These are phyloP conservation scores for Sebastes fasciatus DNA, from an alignment of 2,113 vertebrate genomes.

Conservation along the genomic window DNA sequence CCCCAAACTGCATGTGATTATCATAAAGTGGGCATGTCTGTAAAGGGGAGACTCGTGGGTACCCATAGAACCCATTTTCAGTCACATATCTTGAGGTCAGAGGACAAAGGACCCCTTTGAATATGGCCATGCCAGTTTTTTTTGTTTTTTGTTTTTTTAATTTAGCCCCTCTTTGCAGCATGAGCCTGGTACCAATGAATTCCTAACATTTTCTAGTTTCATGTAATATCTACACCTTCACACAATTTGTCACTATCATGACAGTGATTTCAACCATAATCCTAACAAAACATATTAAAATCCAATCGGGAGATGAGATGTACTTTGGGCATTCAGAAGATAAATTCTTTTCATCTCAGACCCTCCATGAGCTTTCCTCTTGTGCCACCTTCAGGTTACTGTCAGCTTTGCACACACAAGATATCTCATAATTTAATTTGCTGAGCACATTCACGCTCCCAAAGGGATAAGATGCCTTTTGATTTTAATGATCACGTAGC, in stretches of 20 bases:
- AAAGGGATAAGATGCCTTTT: neutral
- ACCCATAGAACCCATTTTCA: no score
- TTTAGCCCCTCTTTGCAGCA: no score
- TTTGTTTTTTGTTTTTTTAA: neutral
- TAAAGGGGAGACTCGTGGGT: no score
- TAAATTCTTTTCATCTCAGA: neutral
- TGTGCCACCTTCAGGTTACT: slow-evolving; percentile 24
- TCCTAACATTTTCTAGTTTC: no score
- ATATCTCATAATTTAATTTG: neutral
- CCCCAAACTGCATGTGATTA: no score
- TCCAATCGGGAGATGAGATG: neutral
- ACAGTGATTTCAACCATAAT: neutral
- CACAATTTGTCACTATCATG: neutral
- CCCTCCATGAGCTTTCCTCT: neutral
- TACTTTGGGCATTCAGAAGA: neutral
- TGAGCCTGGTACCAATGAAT: no score
- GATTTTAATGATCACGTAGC: neutral
- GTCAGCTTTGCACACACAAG: neutral
- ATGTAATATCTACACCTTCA: no score
- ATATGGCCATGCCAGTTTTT: no score
- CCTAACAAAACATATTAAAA: neutral
- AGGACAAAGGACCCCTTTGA: no score
- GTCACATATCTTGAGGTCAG: no score
- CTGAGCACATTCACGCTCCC: neutral
- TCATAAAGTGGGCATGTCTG: no score